These are phyloP conservation scores for Apteryx mantelli DNA, from an alignment of 2,113 vertebrate genomes.

Conservation along the genomic window DNA sequence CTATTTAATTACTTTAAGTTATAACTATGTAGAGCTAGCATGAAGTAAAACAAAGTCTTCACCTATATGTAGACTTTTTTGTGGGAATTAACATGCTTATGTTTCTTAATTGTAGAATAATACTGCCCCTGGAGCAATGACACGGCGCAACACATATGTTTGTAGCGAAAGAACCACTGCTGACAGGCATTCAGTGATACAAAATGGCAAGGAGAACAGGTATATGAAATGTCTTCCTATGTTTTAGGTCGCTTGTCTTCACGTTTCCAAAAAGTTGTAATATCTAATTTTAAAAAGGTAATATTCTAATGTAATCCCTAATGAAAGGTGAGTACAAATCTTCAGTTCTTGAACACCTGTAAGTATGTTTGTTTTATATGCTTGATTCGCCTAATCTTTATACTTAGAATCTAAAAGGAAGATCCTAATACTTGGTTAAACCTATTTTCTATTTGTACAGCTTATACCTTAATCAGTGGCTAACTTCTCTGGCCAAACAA, in stretches of 20 bases:
- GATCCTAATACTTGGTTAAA: neutral
- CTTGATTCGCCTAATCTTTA: neutral
- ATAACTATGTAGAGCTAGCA: neutral
- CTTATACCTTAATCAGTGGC: neutral
- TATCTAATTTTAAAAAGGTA: constrained; percentile 18
- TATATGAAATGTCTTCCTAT: constrained; percentile 70
- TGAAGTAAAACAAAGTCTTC: neutral
- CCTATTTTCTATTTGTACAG: neutral
- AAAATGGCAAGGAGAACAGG: constrained; percentile 98
- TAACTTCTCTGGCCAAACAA: neutral
- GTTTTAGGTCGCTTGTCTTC: constrained; percentile 42
- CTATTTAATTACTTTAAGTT: neutral
- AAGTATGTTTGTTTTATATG: neutral
- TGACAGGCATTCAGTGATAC: constrained; percentile 93
- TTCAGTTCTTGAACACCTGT: neutral
- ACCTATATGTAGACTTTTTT: neutral
- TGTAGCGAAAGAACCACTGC: constrained; percentile 92
- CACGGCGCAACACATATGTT: constrained; percentile 95
- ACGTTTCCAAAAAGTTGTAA: neutral
- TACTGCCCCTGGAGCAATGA: constrained; percentile 91
- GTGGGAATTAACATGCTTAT: constrained; percentile 7
- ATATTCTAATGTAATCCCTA: neutral
- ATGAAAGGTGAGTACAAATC: constrained; percentile 57
- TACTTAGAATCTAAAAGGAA: neutral
- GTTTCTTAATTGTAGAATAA: constrained; percentile 83